Percentiles rank a stretch among this genome's conserved stretches.
These are phyloP conservation scores for Eupeodes latifasciatus DNA, from an alignment of 2,888 invertebrate species.

Conservation along the genomic window DNA sequence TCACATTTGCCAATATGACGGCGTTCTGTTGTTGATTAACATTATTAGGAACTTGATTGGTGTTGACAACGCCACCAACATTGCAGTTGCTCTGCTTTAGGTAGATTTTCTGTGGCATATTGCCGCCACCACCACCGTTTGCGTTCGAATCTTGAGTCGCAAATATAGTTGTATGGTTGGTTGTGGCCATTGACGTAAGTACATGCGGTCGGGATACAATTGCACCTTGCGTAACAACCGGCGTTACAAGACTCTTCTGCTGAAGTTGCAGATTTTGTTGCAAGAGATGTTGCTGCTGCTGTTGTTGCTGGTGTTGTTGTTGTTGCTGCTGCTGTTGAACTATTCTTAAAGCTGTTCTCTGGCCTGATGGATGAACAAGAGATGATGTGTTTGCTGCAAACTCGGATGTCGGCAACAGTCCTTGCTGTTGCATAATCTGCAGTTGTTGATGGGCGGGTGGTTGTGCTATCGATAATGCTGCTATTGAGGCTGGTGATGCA, in stretches of 20 bases:
- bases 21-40: slow-evolving; percentile 79
- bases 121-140: slow-evolving; percentile 77
- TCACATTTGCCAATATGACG: slow-evolving; percentile 81
- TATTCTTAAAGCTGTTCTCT: slow-evolving; percentile 69
- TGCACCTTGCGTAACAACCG: slow-evolving; percentile 79
- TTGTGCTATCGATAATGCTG: slow-evolving; percentile 39
- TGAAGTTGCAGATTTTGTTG: slow-evolving; percentile 80
- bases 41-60: slow-evolving; percentile 79
- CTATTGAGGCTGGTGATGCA: slow-evolving; percentile 38
- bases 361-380: slow-evolving; percentile 54
- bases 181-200: slow-evolving; percentile 79
- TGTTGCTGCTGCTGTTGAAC: slow-evolving; percentile 78
- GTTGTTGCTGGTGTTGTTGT: slow-evolving; percentile 67
- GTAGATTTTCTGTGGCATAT: slow-evolving; percentile 80
- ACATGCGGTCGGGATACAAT: slow-evolving; percentile 78
- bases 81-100: slow-evolving; percentile 80
- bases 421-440: slow-evolving; percentile 63
- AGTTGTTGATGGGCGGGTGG: slow-evolving; percentile 67
- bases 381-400: slow-evolving; percentile 51
- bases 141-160: slow-evolving; percentile 68
- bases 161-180: slow-evolving; percentile 81
- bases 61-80: slow-evolving; percentile 73
- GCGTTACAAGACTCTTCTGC: slow-evolving; percentile 80
- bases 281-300: slow-evolving; percentile 78
- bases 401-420: slow-evolving; percentile 62